Conservation (phyloP, 37 sponge, comb jelly and placozoan species). For the Haliclona indistincta region DNA sequence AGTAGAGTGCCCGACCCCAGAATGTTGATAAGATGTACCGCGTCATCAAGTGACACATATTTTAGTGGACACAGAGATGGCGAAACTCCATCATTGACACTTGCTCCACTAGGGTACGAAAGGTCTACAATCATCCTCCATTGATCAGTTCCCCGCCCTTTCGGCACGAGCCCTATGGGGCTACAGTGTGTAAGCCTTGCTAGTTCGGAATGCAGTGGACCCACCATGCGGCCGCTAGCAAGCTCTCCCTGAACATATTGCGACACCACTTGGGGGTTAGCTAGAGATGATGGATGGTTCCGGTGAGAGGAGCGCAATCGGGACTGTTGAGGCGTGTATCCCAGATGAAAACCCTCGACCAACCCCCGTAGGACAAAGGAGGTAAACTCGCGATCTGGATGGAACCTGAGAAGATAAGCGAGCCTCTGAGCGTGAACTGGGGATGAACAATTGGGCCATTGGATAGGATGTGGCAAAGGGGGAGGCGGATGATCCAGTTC, state of each 20-base stretch:
- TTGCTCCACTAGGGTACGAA: constrained; percentile 6
- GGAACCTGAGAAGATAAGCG: neutral
- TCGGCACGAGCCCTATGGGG: constrained; percentile 22
- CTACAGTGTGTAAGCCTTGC: neutral
- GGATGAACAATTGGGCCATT: too few species aligned
- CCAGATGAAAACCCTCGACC: constrained; percentile 11
- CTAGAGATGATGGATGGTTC: constrained; percentile 9
- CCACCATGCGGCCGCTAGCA: constrained; percentile 21
- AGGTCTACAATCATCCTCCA: constrained; percentile 52
- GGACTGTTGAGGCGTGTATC: neutral
- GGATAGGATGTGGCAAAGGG: too few species aligned
- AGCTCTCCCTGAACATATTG: constrained; percentile 5
- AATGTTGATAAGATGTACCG: neutral
- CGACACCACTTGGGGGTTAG: constrained; percentile 10
- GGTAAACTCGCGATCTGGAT: neutral
- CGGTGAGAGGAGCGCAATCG: neutral
- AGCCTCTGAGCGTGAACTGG: too few species aligned
- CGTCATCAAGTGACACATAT: constrained; percentile 18
- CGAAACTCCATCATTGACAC: constrained; percentile 47
- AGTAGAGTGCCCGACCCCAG: constrained; percentile 10
- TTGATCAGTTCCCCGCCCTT: constrained; percentile 1
- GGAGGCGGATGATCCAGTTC: too few species aligned
- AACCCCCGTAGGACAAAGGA: neutral
- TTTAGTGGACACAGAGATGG: neutral
- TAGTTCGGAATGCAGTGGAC: constrained; percentile 12